Percentiles rank a stretch among this genome's conserved stretches.
Evolutionary conservation across 2,888 invertebrate species (phyloP).

Genomic region (Furcula furcula): DNA sequence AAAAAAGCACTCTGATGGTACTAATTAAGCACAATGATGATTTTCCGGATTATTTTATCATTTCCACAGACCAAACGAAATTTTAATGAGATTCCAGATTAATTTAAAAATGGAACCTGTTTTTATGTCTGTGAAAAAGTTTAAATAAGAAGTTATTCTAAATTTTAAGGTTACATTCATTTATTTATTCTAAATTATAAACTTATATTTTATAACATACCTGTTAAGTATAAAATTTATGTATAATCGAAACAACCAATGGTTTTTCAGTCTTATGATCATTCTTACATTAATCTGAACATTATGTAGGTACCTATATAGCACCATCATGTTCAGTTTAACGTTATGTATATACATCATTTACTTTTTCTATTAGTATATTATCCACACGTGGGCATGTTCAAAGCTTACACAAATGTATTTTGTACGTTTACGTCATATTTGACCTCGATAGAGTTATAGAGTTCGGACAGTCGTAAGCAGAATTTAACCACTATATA

Average conservation of each 20-base stretch:
- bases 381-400: constrained; percentile 26
- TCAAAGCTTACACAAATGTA: constrained; percentile 32
- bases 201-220: too few relatives aligned
- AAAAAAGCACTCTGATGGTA: constrained; percentile 42
- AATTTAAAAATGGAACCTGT: constrained; percentile 22
- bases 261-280: too few relatives aligned
- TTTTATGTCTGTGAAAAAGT: constrained; percentile 7
- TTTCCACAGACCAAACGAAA: constrained; percentile 20
- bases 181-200: neutral
- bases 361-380: neutral
- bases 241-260: too few relatives aligned
- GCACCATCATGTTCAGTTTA: too few relatives aligned
- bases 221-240: too few relatives aligned
- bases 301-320: too few relatives aligned
- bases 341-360: neutral
- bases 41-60: constrained; percentile 42
- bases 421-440: constrained; percentile 46
- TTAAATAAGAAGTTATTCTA: too few relatives aligned
- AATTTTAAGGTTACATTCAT: neutral
- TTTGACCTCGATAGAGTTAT: constrained; percentile 39
- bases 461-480: constrained; percentile 21
- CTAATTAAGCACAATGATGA: constrained; percentile 38
- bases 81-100: constrained; percentile 22
- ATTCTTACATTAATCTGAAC: too few relatives aligned
- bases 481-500: constrained; percentile 36